phyloP scores from a whole-genome alignment of 2,888 invertebrate genomes.

The Chironomus tentans region DNA sequence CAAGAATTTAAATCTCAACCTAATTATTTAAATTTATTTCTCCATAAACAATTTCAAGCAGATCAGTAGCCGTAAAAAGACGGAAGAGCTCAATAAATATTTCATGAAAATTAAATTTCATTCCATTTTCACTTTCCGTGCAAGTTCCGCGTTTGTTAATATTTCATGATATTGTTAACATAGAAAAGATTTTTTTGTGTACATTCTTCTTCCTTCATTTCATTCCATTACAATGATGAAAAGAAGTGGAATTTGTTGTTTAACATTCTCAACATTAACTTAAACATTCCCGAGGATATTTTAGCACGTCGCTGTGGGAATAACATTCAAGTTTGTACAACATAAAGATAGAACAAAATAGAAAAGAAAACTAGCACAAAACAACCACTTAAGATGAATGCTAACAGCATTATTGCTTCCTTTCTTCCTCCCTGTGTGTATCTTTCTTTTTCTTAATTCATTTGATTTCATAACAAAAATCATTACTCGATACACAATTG shows the following conservation, averaged over 20 bases:
- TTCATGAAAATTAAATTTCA: too few species aligned
- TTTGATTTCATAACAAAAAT: slow-evolving; percentile 19
- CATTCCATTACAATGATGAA: too few species aligned
- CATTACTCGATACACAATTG: background rate
- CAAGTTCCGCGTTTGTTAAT: background rate
- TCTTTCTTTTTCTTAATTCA: background rate
- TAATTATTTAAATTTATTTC: too few species aligned
- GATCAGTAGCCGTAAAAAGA: too few species aligned
- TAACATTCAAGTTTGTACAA: background rate
- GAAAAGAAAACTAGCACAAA: background rate
- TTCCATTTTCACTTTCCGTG: too few species aligned
- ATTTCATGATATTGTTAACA: background rate
- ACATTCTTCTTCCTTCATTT: too few species aligned
- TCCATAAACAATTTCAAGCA: too few species aligned
- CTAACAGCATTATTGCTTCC: slow-evolving; percentile 5
- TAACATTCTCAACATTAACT: background rate
- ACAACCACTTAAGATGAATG: background rate
- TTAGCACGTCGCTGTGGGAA: background rate
- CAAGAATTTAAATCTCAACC: too few species aligned
- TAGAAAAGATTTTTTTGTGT: background rate
- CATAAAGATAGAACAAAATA: background rate
- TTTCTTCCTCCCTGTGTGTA: background rate
- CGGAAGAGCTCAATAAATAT: too few species aligned
- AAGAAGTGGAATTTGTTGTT: background rate
- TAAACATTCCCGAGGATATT: background rate